Base-by-base conservation (phyloP, 2,888 invertebrate genomes). In the Habroteleia sp. region DNA sequence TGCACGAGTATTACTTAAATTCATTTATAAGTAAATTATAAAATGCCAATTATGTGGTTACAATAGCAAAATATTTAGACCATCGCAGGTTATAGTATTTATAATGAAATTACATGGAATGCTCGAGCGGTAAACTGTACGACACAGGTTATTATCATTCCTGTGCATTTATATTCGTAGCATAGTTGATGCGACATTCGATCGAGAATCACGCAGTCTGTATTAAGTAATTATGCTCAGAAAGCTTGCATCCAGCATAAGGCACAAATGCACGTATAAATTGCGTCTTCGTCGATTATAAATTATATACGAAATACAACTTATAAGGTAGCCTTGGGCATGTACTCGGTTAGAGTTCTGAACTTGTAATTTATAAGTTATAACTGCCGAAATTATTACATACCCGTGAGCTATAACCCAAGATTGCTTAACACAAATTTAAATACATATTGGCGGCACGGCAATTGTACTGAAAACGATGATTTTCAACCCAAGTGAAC, bases 281-380 rank as follows among this genome's bases (percentile, higher is more conserved):
- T 58, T 68, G 58, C 44, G 31, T 50, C 58, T 66, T 25, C 31
- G 33, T 52, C 25, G 54, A 60, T 74, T 69, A 25, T 74, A 65
- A 74, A 69, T 69, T 65, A 52, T 46, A 39, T 39, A 23, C 35
- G 58, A 48, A 54, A 74, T 54, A 33, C 35, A 62, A 42, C 50
- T 42, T 58, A 35, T 10, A 54, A 52, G 25, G 17, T 14, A 63
- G 50, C 60, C 65, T 65, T 65, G 74, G 44, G 65, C 56, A 62
- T 31, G 16, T 41, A 13, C 41, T 63, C 56, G 39, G 71, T 56
- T 66, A 71, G 44, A 37, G 39, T 16, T 13, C 33, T 50, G 56
- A 60, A 54, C 54, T 71, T 39, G 60, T 62, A 66, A 72, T 75
- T 72, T 75, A 66, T 62, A 62, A 66, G 48, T 62, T 72, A 72